Evolutionary conservation across 2,888 invertebrate species (phyloP).

Genomic region (Nemotelus pantherinus): DNA sequence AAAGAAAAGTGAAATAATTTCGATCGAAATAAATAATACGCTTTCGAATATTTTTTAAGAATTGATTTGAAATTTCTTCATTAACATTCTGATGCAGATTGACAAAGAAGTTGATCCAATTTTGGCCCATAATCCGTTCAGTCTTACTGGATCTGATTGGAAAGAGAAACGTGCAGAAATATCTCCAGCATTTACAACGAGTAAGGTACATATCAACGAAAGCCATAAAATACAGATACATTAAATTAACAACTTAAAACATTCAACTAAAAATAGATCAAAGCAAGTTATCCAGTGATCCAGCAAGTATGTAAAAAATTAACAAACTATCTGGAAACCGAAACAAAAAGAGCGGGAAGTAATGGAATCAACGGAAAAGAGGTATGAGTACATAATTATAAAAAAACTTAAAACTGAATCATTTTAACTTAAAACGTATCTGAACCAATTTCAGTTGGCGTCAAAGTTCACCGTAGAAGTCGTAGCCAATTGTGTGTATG

Average conservation of each 20-base stretch:
- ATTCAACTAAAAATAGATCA: slow-evolving; percentile 35
- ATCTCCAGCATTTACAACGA: slow-evolving; percentile 67
- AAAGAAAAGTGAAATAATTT: too few species aligned
- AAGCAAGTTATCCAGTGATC: slow-evolving; percentile 39
- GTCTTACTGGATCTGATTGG: slow-evolving; percentile 66
- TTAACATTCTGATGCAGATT: slow-evolving; percentile 52
- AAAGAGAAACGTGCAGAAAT: slow-evolving; percentile 65
- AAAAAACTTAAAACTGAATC: neutral
- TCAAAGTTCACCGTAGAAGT: slow-evolving; percentile 56
- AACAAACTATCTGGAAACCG: slow-evolving; percentile 25
- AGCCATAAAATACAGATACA: neutral
- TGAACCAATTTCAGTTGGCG: slow-evolving; percentile 53
- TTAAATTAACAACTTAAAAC: slow-evolving; percentile 52
- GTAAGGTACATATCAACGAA: slow-evolving; percentile 59
- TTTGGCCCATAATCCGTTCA: slow-evolving; percentile 65
- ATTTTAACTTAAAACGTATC: neutral
- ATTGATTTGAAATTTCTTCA: too few species aligned
- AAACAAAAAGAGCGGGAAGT: slow-evolving; percentile 29
- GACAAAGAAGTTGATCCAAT: slow-evolving; percentile 65
- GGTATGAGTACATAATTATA: slow-evolving; percentile 53
- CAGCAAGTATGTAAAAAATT: slow-evolving; percentile 31
- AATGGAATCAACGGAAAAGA: slow-evolving; percentile 56
- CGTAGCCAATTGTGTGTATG: slow-evolving; percentile 59
- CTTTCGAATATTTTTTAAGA: too few species aligned
- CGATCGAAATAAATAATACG: too few species aligned